Evolutionary conservation across 2,888 invertebrate genomes (phyloP).

Genomic region (Congeria kusceri): DNA sequence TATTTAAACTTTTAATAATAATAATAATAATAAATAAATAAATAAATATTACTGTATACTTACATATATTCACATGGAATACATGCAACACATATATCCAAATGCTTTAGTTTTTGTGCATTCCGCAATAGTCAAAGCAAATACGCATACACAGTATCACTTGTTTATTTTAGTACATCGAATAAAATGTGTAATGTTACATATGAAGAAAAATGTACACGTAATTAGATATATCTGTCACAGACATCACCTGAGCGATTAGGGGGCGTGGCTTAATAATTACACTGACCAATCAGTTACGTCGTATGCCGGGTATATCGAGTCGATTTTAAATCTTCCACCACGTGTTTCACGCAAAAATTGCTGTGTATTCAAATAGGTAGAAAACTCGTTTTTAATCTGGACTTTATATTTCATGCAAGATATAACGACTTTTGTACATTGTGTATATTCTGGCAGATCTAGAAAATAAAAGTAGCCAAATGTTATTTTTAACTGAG

Average conservation of each 20-base stretch:
- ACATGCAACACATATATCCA: too few relatives aligned
- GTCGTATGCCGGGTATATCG: constrained; percentile 38
- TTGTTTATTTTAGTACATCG: constrained; percentile 9
- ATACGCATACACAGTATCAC: too few relatives aligned
- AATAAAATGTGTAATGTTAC: constrained; percentile 44
- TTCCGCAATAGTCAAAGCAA: too few relatives aligned
- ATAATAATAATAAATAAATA: too few relatives aligned
- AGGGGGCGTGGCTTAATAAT: constrained; percentile 41
- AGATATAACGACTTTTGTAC: background rate
- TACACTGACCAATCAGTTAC: constrained; percentile 48
- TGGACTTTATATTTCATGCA: too few relatives aligned
- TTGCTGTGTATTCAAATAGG: constrained; percentile 2
- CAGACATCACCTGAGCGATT: constrained; percentile 25
- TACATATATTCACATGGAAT: too few relatives aligned
- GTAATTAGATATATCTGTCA: constrained; percentile 34
- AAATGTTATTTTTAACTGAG: too few relatives aligned
- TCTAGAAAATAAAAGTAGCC: too few relatives aligned
- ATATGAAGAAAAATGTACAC: constrained; percentile 18
- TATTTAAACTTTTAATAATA: too few relatives aligned
- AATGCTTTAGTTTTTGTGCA: too few relatives aligned
- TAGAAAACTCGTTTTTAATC: too few relatives aligned
- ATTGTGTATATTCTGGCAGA: background rate
- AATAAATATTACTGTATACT: too few relatives aligned
- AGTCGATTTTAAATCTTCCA: constrained; percentile 39
- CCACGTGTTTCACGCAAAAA: constrained; percentile 29